Conservation (phyloP, 2,888 invertebrate species). For the Crocallis elinguaria region DNA sequence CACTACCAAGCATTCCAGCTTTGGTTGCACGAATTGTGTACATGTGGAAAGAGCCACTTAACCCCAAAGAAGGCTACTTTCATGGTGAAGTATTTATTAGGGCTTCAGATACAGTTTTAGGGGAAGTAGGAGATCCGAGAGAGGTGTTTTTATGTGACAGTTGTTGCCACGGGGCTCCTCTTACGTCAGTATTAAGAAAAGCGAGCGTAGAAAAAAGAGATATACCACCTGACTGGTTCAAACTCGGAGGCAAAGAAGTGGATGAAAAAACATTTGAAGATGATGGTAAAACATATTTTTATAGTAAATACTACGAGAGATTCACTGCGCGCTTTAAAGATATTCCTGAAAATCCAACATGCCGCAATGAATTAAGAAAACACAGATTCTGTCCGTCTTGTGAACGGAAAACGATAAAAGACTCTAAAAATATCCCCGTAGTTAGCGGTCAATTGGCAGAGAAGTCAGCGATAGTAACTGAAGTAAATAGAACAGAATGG, state of each 20-base stretch:
- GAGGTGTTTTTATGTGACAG: constrained; percentile 90
- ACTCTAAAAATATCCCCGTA: constrained; percentile 74
- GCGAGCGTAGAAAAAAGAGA: constrained; percentile 75
- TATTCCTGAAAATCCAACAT: constrained; percentile 68
- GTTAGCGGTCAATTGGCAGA: constrained; percentile 70
- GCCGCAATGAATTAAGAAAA: constrained; percentile 72
- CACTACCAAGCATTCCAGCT: constrained; percentile 86
- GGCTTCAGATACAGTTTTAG: constrained; percentile 91
- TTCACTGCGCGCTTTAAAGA: constrained; percentile 85
- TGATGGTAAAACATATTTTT: constrained; percentile 88
- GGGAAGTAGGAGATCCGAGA: constrained; percentile 90
- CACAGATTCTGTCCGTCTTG: constrained; percentile 85
- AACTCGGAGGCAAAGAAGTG: constrained; percentile 85
- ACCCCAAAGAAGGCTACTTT: constrained; percentile 84
- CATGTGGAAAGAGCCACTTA: constrained; percentile 88
- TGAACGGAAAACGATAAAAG: constrained; percentile 74
- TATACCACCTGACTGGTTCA: constrained; percentile 86
- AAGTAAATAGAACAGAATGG: constrained; percentile 75
- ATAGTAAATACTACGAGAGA: constrained; percentile 86
- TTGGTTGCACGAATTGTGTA: constrained; percentile 89
- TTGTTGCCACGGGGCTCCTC: constrained; percentile 88
- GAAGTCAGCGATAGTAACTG: constrained; percentile 62
- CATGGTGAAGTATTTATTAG: constrained; percentile 90
- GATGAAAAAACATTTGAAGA: constrained; percentile 79
- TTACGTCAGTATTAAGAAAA: constrained; percentile 76